phyloP scores from a whole-genome alignment of 2,888 invertebrate genomes.

The Cactoblastis cactorum region DNA sequence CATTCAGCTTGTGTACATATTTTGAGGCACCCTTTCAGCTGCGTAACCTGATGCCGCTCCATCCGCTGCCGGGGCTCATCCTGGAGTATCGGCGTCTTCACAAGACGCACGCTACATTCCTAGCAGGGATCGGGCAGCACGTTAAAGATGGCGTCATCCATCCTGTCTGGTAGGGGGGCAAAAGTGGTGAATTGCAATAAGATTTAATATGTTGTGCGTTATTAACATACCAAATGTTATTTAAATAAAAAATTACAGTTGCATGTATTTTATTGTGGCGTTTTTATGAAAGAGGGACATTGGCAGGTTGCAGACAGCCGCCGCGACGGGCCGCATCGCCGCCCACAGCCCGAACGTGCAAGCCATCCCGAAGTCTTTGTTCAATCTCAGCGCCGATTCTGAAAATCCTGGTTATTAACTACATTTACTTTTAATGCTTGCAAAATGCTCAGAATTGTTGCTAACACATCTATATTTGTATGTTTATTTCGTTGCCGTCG shows the following conservation, averaged over 20 bases:
- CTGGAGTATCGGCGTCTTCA: constrained; percentile 67
- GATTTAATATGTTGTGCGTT: background rate
- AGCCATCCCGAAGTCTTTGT: constrained; percentile 66
- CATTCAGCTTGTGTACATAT: background rate
- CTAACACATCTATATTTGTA: no score
- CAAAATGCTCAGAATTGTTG: no score
- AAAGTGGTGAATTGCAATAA: no score
- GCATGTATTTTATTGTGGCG: no score
- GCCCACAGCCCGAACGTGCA: constrained; percentile 71
- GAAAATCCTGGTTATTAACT: constrained; percentile 3
- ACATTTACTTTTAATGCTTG: no score
- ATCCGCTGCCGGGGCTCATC: constrained; percentile 64
- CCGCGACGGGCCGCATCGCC: constrained; percentile 71
- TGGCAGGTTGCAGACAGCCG: constrained; percentile 65
- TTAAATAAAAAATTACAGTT: no score
- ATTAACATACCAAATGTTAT: no score
- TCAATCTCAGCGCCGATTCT: constrained; percentile 31
- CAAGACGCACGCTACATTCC: constrained; percentile 69
- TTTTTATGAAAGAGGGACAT: background rate
- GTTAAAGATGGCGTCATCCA: constrained; percentile 50
- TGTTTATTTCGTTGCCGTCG: no score
- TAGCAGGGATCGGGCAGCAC: constrained; percentile 60
- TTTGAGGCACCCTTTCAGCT: constrained; percentile 37
- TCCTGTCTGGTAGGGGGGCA: constrained; percentile 55
- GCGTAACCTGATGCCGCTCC: constrained; percentile 48